Evolutionary conservation across 1,140 invertebrate genomes (phyloP).

Genomic region (Zophobas atratus): DNA sequence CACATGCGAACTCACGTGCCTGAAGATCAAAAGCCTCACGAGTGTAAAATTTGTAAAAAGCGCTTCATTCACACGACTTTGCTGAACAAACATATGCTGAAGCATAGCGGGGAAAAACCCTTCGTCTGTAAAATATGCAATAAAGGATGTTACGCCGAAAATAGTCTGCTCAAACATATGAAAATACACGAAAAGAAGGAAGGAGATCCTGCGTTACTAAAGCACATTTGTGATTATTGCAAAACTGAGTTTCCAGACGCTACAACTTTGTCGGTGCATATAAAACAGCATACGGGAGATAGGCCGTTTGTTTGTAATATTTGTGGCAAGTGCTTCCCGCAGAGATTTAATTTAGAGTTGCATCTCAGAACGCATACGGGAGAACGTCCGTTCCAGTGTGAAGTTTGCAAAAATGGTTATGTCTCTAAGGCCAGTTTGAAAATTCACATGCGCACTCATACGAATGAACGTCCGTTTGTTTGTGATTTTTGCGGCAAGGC

Average conservation of each 20-base stretch:
- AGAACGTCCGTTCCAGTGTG: conserved; percentile 67
- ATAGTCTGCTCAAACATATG: conserved; percentile 69
- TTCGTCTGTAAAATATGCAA: conserved; percentile 77
- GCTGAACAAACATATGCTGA: conserved; percentile 76
- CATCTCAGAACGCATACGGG: conserved; percentile 79
- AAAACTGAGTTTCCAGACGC: conserved; percentile 67
- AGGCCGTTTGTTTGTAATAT: conserved; percentile 71
- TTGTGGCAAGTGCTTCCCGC: conserved; percentile 74
- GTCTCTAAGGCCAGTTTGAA: conserved; percentile 70
- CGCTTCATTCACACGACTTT: conserved; percentile 75
- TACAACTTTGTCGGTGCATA: conserved; percentile 69
- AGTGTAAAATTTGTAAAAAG: conserved; percentile 75
- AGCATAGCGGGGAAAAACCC: conserved; percentile 76
- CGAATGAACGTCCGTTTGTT: conserved; percentile 73
- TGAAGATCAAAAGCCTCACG: conserved; percentile 74
- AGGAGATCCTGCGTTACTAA: conserved; percentile 65
- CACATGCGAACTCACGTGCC: conserved; percentile 77
- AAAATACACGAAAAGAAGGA: conserved; percentile 68
- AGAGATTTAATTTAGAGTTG: conserved; percentile 76
- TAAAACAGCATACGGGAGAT: conserved; percentile 70
- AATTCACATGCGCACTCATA: conserved; percentile 76
- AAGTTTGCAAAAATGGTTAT: conserved; percentile 68
- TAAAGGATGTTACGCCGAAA: conserved; percentile 69
- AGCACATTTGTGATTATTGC: conserved; percentile 68
- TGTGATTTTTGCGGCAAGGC: conserved; percentile 71